phyloP scores from a whole-genome alignment of 2,797 vertebrate genomes.

The Phoeniculus purpureus region DNA sequence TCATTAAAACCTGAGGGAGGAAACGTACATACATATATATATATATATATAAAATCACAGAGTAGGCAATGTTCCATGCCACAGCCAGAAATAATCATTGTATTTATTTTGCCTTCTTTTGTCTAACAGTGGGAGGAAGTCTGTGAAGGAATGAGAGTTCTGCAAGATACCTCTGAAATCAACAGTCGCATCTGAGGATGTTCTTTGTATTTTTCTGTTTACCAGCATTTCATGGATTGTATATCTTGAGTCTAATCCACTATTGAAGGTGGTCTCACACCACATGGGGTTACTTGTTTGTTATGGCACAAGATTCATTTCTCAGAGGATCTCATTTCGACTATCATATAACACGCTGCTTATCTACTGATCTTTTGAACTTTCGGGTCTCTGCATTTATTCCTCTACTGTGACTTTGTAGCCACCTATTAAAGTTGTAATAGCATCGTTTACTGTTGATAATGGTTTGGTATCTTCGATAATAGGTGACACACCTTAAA shows the following conservation, averaged over 20 bases:
- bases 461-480: constrained; percentile 45
- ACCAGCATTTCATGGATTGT: neutral
- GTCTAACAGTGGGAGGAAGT: neutral
- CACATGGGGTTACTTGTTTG: constrained; percentile 47
- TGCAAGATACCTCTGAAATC: neutral
- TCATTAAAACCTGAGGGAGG: neutral
- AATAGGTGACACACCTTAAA: constrained; percentile 31
- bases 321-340: constrained; percentile 71
- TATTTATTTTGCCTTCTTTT: neutral
- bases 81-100: neutral
- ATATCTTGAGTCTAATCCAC: constrained; percentile 4
- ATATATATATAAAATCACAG: neutral
- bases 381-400: constrained; percentile 68
- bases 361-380: constrained; percentile 67
- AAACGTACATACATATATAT: neutral
- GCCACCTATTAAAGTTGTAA: constrained; percentile 61
- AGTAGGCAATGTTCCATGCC: neutral
- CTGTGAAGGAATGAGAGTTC: neutral
- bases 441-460: constrained; percentile 64
- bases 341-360: constrained; percentile 59
- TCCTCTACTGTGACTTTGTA: constrained; percentile 67
- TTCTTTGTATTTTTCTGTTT: neutral
- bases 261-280: constrained; percentile 54
- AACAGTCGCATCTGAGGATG: neutral
- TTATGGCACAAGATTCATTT: constrained; percentile 58